Conservation (phyloP, 2,113 vertebrate genomes). For the Himantopus leucocephalus region DNA sequence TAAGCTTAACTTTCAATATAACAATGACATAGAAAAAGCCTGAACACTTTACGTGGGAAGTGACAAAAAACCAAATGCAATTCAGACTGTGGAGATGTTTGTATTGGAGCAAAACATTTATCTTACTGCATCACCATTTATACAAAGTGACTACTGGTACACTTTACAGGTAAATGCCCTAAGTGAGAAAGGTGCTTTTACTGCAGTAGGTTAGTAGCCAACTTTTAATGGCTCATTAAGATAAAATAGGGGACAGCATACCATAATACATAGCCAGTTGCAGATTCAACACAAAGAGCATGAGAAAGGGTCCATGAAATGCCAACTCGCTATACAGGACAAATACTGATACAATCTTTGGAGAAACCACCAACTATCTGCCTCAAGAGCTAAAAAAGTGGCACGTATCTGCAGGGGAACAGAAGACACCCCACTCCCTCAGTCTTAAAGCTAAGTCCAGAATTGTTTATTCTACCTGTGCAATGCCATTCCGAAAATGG, state of each 20-base stretch:
- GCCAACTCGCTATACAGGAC: neutral
- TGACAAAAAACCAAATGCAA: neutral
- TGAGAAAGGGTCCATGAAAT: neutral
- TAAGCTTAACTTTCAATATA: neutral
- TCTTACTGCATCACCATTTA: neutral
- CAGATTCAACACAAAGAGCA: neutral
- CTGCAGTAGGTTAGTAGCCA: neutral
- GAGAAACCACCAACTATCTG: neutral
- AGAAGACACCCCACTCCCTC: neutral
- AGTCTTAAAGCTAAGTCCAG: neutral
- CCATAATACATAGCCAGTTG: neutral
- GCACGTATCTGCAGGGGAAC: neutral
- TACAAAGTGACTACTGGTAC: neutral
- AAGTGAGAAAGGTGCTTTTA: neutral
- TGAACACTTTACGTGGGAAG: neutral
- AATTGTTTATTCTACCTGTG: neutral
- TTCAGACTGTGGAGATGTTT: neutral
- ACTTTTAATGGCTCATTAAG: neutral
- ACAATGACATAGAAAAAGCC: neutral
- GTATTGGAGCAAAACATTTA: neutral
- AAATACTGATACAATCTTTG: neutral
- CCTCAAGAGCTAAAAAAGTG: neutral
- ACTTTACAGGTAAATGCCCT: neutral
- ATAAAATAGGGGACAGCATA: neutral
- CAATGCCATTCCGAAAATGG: neutral